These are phyloP conservation scores for Bovichtus diacanthus DNA, from an alignment of 2,797 vertebrate species.

Conservation along the genomic window DNA sequence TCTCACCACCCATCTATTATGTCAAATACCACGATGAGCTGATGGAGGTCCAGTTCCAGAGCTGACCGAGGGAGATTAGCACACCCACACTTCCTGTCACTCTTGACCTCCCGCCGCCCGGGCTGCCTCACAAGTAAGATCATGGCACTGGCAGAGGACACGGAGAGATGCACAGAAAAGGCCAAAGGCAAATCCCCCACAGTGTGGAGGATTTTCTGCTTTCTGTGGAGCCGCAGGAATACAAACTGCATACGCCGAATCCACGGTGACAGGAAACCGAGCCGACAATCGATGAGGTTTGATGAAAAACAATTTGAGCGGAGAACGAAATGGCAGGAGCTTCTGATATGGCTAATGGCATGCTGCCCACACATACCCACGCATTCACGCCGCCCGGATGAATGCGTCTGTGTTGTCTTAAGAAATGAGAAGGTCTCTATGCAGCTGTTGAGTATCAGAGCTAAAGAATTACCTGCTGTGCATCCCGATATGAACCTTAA, in stretches of 20 bases:
- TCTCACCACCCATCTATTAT: slow-evolving; percentile 63
- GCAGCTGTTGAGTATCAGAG: slow-evolving; percentile 23
- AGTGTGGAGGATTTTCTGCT: slow-evolving; percentile 37
- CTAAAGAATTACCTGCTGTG: slow-evolving; percentile 14
- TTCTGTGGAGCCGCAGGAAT: slow-evolving; percentile 33
- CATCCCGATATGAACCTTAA: slow-evolving; percentile 10
- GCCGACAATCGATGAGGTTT: slow-evolving; percentile 50
- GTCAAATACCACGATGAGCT: slow-evolving; percentile 64
- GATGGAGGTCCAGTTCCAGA: slow-evolving; percentile 65
- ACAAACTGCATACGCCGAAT: slow-evolving; percentile 22
- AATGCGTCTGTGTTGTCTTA: slow-evolving; percentile 22
- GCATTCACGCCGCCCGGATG: slow-evolving; percentile 1
- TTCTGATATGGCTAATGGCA: slow-evolving; percentile 53
- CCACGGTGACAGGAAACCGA: slow-evolving; percentile 28
- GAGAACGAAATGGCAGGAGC: slow-evolving; percentile 38
- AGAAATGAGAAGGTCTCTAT: slow-evolving; percentile 16
- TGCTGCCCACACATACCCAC: slow-evolving; percentile 29
- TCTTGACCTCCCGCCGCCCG: slow-evolving; percentile 61
- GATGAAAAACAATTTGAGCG: slow-evolving; percentile 63
- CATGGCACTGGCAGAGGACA: slow-evolving; percentile 4
- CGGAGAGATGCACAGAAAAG: neutral
- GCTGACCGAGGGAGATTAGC: slow-evolving; percentile 70
- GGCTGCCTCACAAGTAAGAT: slow-evolving; percentile 40
- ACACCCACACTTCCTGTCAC: slow-evolving; percentile 60
- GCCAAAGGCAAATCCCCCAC: slow-evolving; percentile 58